Conservation (phyloP, 2,113 vertebrate genomes). For the Rhombomys opimus region DNA sequence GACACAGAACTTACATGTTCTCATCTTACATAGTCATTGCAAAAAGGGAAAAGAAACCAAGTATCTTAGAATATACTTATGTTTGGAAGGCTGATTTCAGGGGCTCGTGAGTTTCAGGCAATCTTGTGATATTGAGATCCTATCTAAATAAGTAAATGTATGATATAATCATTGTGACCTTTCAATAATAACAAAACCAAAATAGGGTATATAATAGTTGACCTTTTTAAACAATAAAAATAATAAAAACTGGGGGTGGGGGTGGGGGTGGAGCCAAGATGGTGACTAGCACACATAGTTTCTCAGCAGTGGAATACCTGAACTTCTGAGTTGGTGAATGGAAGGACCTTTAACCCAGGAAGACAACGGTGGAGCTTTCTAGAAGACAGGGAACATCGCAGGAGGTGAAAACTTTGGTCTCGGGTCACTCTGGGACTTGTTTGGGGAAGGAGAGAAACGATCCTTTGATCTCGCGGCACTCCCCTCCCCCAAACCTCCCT, state of each 20-base stretch:
- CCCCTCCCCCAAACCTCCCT: no score
- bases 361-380: no score
- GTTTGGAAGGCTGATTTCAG: not conserved
- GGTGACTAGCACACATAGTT: no score
- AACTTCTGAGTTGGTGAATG: no score
- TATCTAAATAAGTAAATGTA: not conserved
- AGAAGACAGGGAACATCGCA: no score
- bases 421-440: no score
- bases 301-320: no score
- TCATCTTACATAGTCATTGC: slow-evolving; percentile 10
- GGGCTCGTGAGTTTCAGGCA: not conserved
- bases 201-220: not conserved
- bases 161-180: not conserved
- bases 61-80: not conserved
- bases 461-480: no score
- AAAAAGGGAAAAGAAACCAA: not conserved
- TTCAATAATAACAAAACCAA: not conserved
- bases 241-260: not conserved
- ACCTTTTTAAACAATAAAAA: not conserved
- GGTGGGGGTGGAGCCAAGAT: no score
- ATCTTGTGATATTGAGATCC: not conserved
- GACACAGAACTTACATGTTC: not conserved
- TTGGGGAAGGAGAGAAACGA: no score
- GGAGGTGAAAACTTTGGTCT: no score
- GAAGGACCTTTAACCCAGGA: no score